These are phyloP conservation scores for Scomber colias DNA, from an alignment of 2,113 vertebrate species.

Conservation along the genomic window DNA sequence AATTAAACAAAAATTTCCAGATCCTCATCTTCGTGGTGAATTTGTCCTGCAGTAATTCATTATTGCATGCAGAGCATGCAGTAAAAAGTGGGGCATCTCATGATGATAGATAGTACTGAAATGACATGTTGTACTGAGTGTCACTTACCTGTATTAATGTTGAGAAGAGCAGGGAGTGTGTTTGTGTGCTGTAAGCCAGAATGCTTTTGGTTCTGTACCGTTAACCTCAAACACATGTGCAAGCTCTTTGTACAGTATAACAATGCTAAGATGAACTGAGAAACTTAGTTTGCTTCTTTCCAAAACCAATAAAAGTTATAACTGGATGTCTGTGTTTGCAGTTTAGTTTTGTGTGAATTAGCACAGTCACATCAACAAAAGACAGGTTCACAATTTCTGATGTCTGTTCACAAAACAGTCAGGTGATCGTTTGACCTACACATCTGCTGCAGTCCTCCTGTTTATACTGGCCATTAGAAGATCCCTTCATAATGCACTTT, in stretches of 20 bases:
- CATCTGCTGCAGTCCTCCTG: too few species aligned
- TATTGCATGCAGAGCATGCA: conserved; percentile 66
- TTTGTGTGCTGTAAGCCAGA: conserved; percentile 74
- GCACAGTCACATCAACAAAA: too few species aligned
- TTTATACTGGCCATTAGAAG: too few species aligned
- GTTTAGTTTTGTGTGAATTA: conserved; percentile 16
- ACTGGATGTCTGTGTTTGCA: conserved; percentile 56
- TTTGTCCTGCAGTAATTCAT: conserved; percentile 51
- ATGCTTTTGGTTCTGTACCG: conserved; percentile 76
- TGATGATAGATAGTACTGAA: conserved; percentile 61
- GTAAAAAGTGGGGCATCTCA: conserved; percentile 49
- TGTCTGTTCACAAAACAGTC: too few species aligned
- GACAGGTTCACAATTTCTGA: too few species aligned
- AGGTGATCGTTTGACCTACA: too few species aligned
- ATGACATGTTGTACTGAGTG: conserved; percentile 65
- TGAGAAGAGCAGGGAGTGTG: conserved; percentile 64
- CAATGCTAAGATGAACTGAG: conserved; percentile 78
- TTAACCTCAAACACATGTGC: conserved; percentile 81
- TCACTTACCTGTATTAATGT: conserved; percentile 61
- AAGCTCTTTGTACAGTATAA: conserved; percentile 83
- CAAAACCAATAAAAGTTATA: conserved; percentile 86
- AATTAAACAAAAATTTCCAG: conserved; percentile 29
- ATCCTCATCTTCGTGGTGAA: conserved; percentile 48
- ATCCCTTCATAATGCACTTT: too few species aligned
- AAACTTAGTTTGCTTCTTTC: conserved; percentile 84